Percentiles rank a stretch among this genome's conserved stretches.
Conservation (phyloP, 2,797 vertebrate genomes). For the Novumbra hubbsi region DNA sequence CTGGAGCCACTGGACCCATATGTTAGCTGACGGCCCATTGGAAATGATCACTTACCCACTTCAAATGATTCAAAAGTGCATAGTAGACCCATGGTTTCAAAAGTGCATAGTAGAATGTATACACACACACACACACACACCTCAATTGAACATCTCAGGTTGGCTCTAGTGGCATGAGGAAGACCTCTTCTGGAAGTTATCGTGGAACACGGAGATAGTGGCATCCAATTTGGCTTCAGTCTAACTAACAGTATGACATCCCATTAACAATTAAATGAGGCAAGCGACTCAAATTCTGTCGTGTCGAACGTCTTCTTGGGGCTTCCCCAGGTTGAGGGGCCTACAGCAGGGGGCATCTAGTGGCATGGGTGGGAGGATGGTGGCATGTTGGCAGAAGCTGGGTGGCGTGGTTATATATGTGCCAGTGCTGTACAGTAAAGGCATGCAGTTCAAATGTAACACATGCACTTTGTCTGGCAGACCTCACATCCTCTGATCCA, state of each 20-base stretch:
- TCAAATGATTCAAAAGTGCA: not conserved
- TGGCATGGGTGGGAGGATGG: not conserved
- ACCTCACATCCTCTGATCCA: slow-evolving; percentile 24
- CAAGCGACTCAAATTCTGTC: not conserved
- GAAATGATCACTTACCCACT: slow-evolving; percentile 2
- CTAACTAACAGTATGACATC: slow-evolving; percentile 11
- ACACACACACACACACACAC: slow-evolving; percentile 14
- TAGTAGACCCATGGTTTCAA: slow-evolving; percentile 3
- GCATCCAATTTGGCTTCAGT: slow-evolving; percentile 35
- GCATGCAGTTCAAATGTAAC: slow-evolving; percentile 44
- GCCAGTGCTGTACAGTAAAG: slow-evolving; percentile 49
- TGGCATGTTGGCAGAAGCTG: not conserved
- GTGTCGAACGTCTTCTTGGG: not conserved
- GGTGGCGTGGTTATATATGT: slow-evolving; percentile 5
- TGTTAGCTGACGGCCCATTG: not conserved
- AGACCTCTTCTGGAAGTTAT: slow-evolving; percentile 1
- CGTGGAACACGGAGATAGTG: slow-evolving; percentile 32
- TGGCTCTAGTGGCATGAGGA: slow-evolving; percentile 7
- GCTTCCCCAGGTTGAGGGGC: not conserved
- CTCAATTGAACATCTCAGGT: slow-evolving; percentile 22
- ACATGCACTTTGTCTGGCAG: slow-evolving; percentile 39
- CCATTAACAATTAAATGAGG: not conserved
- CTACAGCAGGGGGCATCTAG: slow-evolving; percentile 7
- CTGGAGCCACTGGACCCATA: not conserved
- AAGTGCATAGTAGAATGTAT: slow-evolving; percentile 7